Evolutionary conservation across 35 echinoderm and acorn worm species (phyloP), one percentile per base, ranked within the genome.

Genomic region (Heliocidaris tuberculata): DNA sequence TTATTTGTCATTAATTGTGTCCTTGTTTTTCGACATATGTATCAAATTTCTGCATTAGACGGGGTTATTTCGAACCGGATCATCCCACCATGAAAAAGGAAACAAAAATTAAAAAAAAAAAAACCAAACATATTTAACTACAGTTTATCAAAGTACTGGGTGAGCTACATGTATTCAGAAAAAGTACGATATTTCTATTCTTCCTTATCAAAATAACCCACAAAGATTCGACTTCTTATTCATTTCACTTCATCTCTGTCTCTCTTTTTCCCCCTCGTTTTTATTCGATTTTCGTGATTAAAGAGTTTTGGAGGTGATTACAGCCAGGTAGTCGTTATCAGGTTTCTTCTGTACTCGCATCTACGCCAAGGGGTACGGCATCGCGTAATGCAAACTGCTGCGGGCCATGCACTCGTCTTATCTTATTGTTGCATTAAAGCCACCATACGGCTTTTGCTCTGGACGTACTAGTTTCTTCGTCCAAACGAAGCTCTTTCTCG

Each of bases 241-340:
- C 65, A 78, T 78, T 27, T 78, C 65, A n/a, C 65, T 78, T 78
- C 27, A 78, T 78, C 65, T 78, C 65, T 78, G 65, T 78, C 65
- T 78, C 65, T 16, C 61, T 78, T n/a, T 42, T 78, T 78, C 0
- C 27, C 24, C 15, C 47, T 89, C 31, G 17, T 89, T 48, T 48
- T 31, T 89, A 89, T 89, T 89, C 87, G 31, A 89, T 47, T 89
- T 89, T 89, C 87, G 47, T 89, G 87, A 89, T 89, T 89, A 89
- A 48, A 89, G 87, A 89, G 47, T 89, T 89, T 48, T 89, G 31
- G 87, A 78, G 87, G 47, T 89, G 87, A 89, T 89, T 89, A 89
- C 31, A 78, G 27, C 4, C 65, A 78, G 65, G 21, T 78, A 78
- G 65, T 78, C 27, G 87, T 47, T 89, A 89, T 89, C 87, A 48